These are phyloP conservation scores for Catostylus mosaicus DNA, from an alignment of 30 jellyfish, hydroid and myxozoan genomes.

Conservation along the genomic window DNA sequence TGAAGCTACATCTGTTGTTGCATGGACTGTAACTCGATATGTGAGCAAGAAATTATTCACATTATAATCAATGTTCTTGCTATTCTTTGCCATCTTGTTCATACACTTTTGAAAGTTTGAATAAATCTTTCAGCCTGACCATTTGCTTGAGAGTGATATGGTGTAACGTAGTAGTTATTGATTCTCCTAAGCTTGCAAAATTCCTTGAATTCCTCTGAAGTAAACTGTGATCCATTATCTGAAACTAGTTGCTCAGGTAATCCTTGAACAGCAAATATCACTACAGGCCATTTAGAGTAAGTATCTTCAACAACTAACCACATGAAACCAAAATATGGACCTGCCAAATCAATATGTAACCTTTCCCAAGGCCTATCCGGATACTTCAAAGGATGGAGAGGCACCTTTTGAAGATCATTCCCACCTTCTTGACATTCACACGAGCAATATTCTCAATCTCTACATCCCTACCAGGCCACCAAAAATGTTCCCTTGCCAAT, in stretches of 20 bases:
- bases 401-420: conserved; percentile 63
- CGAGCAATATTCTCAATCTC: conserved; percentile 67
- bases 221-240: conserved; percentile 60
- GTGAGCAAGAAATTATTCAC: conserved; percentile 51
- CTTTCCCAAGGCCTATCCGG: conserved; percentile 70
- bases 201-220: conserved; percentile 66
- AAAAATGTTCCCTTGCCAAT: conserved; percentile 74
- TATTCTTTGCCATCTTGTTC: conserved; percentile 64
- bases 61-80: conserved; percentile 50
- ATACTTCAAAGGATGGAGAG: conserved; percentile 64
- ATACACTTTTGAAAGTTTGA: conserved; percentile 66
- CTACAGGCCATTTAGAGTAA: conserved; percentile 55
- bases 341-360: conserved; percentile 63
- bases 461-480: conserved; percentile 69
- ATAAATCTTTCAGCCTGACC: conserved; percentile 63
- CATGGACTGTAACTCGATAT: conserved; percentile 59
- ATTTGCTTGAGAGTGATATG: conserved; percentile 66
- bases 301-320: conserved; percentile 75
- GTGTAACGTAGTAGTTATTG: conserved; percentile 67
- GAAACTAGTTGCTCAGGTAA: conserved; percentile 71
- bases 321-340: conserved; percentile 67
- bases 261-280: conserved; percentile 59
- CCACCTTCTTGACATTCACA: conserved; percentile 73
- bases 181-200: conserved; percentile 64
- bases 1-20: conserved; percentile 64